Percentiles rank a stretch among this genome's conserved stretches.
These are phyloP conservation scores for Labia minor DNA, from an alignment of 2,888 invertebrate species.

Conservation along the genomic window DNA sequence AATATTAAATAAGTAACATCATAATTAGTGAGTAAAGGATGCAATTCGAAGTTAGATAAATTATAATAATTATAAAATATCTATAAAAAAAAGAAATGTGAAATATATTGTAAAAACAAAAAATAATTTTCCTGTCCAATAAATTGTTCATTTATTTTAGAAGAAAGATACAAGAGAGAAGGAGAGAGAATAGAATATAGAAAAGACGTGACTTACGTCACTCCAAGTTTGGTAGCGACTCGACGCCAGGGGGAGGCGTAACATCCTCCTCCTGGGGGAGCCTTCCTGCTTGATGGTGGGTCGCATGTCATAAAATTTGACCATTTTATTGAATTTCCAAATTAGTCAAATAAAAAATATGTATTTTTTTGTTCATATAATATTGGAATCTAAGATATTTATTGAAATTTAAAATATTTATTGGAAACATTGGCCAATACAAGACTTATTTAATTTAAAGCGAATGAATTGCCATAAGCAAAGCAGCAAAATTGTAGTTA, in stretches of 20 bases:
- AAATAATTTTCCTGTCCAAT: conserved; percentile 18
- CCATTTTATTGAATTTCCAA: not conserved
- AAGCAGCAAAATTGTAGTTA: not conserved
- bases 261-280: conserved; percentile 25
- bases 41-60: conserved; percentile 13
- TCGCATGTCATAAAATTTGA: conserved; percentile 19
- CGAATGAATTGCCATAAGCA: not conserved
- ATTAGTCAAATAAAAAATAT: not conserved
- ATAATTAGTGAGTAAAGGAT: too few species aligned
- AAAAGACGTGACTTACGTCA: conserved; percentile 65
- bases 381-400: conserved; percentile 25
- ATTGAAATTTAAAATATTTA: conserved; percentile 27
- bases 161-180: conserved; percentile 16
- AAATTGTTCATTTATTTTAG: conserved; percentile 14
- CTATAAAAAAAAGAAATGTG: conserved; percentile 26
- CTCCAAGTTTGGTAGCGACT: conserved; percentile 88
- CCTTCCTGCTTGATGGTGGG: conserved; percentile 43
- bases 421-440: not conserved
- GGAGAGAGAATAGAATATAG: conserved; percentile 22
- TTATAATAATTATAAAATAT: conserved; percentile 17
- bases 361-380: too few species aligned
- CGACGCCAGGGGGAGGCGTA: conserved; percentile 83
- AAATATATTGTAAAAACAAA: conserved; percentile 25
- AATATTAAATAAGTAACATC: too few species aligned
- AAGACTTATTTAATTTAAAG: not conserved